A percentile compares a stretch with the other conserved stretches of the same genome.
Conservation (phyloP, 2,113 vertebrate species). For the Stictonetta naevosa region DNA sequence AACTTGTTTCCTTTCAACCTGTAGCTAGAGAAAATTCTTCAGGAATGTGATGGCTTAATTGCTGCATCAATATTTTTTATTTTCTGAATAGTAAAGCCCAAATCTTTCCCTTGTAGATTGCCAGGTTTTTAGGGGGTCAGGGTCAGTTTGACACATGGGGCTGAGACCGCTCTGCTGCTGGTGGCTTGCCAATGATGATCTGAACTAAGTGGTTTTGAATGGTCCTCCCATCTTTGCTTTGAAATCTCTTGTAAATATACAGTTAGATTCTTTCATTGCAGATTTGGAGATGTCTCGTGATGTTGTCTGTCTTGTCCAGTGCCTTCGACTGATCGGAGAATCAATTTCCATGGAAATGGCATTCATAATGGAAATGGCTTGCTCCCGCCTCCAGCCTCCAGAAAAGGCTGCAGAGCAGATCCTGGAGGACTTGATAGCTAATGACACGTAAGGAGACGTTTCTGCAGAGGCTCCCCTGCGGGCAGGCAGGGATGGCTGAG, state of each 20-base stretch:
- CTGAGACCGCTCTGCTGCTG: neutral
- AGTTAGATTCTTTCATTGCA: constrained; percentile 69
- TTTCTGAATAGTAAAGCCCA: neutral
- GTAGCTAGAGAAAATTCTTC: neutral
- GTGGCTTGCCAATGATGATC: neutral
- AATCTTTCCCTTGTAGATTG: neutral
- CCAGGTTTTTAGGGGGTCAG: neutral
- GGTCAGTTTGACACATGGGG: neutral
- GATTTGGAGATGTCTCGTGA: constrained; percentile 88
- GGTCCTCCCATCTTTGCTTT: neutral
- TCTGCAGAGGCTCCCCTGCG: constrained; percentile 48
- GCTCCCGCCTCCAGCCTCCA: constrained; percentile 88
- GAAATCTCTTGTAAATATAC: constrained; percentile 18
- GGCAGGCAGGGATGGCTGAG: neutral
- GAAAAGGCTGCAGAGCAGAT: constrained; percentile 90
- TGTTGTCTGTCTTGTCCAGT: constrained; percentile 90
- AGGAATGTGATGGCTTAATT: neutral
- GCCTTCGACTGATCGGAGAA: constrained; percentile 88
- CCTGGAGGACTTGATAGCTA: constrained; percentile 89
- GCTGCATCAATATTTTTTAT: neutral
- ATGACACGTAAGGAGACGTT: constrained; percentile 84
- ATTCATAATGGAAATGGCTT: constrained; percentile 90
- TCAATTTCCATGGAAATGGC: constrained; percentile 87
- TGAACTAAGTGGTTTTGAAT: neutral
- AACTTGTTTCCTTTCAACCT: neutral